Evolutionary conservation across 2,113 vertebrate species (phyloP).

Genomic region (Sakesphorus luctuosus): DNA sequence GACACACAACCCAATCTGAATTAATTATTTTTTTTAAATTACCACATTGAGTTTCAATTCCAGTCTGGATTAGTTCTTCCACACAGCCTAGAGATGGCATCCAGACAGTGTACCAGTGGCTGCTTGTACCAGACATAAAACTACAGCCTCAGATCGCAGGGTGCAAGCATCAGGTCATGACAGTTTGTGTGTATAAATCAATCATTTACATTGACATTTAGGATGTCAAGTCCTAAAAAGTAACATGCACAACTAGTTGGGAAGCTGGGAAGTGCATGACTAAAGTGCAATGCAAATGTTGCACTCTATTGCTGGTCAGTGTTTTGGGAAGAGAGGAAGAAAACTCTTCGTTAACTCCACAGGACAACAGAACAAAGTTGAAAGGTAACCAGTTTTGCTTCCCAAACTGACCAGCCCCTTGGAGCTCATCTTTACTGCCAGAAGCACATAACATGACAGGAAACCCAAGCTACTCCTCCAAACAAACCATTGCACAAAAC

Average conservation of each 20-base stretch:
- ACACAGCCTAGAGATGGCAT: neutral
- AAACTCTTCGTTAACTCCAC: neutral
- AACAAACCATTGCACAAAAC: neutral
- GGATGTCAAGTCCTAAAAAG: neutral
- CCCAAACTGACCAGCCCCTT: neutral
- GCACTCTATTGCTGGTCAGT: neutral
- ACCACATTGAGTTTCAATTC: neutral
- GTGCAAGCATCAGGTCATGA: neutral
- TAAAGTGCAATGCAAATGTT: neutral
- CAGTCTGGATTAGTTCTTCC: neutral
- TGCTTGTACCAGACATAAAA: neutral
- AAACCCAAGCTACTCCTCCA: neutral
- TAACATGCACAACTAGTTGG: neutral
- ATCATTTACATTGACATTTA: neutral
- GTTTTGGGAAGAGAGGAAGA: neutral
- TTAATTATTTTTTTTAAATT: neutral
- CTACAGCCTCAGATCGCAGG: neutral
- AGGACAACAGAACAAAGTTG: neutral
- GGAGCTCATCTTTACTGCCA: neutral
- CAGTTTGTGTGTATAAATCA: neutral
- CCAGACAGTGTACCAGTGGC: neutral
- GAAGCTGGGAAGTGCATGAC: neutral
- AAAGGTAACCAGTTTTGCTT: neutral
- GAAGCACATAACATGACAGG: neutral
- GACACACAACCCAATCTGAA: neutral